Evolutionary conservation across 2,888 invertebrate species (phyloP), one percentile per base, ranked within the genome.

Genomic region (Mythimna vitellina): DNA sequence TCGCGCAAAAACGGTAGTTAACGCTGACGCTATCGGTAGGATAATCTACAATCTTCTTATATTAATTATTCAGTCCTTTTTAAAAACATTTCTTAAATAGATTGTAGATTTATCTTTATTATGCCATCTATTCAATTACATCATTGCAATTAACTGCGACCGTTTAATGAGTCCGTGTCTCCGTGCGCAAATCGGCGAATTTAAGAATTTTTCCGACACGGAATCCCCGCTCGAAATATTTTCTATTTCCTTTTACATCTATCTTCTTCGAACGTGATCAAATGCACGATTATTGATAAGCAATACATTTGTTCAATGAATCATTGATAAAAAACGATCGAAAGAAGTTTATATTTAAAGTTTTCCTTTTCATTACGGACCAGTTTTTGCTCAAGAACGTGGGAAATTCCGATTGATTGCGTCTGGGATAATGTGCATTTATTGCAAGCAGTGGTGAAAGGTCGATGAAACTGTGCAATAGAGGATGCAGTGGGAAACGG

Each of bases 371-470:
- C 22, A 58, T 54, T 51, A 53, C 20, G 75, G 32, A 56, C 58
- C 35, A 46, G 46, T 65, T 67, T 66, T 69, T 73, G 12, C 54
- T 60, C n/a, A 70, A 54, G 49, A 60, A 42, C 62, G 57, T 81
- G 80, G 65, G 76, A 69, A 74, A 68, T 70, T 57, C 80, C 70
- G 12, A 79, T 68, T 17, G 42, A 79, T 80, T 74, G 53, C 38
- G 35, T 46, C 54, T 62, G 20, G 57, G 20, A 49, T 61, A 38
- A 56, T 57, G 38, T 38, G 57, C 53, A 53, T 17, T 46, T 61
- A 8, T 38, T 65, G 54, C 20, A 56, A 46, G 25, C 20, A 70
- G n/a, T 70, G 61, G 67, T 57, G 67, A 75, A 70, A 81, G 62
- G 20, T 57, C 38, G 29, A 42, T 67, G 53, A 62, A 61, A 70